A percentile compares a stretch with the other conserved stretches of the same genome.
phyloP scores from a whole-genome alignment of 2,113 vertebrate genomes.

The Axis porcinus region DNA sequence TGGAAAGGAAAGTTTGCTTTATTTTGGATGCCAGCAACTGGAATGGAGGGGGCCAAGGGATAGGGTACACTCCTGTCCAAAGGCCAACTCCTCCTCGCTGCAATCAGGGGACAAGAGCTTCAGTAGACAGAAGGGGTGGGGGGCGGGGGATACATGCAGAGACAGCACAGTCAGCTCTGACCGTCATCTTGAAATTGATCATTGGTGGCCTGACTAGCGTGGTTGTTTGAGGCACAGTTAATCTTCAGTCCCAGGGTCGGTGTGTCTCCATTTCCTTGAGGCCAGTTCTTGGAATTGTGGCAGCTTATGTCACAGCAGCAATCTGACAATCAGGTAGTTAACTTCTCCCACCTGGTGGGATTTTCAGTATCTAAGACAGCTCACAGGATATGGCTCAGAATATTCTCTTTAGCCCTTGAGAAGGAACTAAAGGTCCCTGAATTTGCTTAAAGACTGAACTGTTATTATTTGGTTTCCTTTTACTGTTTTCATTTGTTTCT shows the following conservation, averaged over 20 bases:
- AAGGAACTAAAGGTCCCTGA: neutral
- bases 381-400: neutral
- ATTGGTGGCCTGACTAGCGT: neutral
- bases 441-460: neutral
- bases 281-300: neutral
- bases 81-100: neutral
- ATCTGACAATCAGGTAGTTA: neutral
- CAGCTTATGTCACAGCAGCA: neutral
- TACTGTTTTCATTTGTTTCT: neutral
- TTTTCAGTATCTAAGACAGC: neutral
- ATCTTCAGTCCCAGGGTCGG: neutral
- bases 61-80: neutral
- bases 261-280: neutral
- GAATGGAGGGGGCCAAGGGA: neutral
- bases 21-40: neutral
- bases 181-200: neutral
- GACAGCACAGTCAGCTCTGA: neutral
- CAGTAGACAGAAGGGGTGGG: neutral
- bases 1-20: neutral
- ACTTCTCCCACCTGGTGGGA: neutral
- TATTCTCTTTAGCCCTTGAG: neutral
- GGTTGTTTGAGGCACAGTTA: neutral
- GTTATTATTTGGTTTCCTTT: neutral
- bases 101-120: neutral
- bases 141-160: neutral